Base-by-base conservation (phyloP, 2,797 vertebrate species). In the Scolopax rusticola region DNA sequence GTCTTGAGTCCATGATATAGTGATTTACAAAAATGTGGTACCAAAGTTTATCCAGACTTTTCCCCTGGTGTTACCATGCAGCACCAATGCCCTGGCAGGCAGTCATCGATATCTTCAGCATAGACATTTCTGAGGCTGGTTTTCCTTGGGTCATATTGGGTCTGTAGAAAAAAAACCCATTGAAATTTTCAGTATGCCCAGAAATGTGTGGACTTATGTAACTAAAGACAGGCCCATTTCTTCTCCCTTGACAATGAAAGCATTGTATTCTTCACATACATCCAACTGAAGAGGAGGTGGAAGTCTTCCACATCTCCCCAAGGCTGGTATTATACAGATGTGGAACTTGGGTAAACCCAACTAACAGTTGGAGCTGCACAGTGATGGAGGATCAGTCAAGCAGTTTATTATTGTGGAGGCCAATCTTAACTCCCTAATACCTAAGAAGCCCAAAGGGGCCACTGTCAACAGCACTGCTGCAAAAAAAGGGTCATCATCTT, bases 291-390 rank as follows among this genome's bases (percentile, higher is more conserved):
- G 27, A 74, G 32, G 8, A 43, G 7, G 1, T 33, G 45, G 15
- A 78, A 51, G 3, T 23, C 20, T 38, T 67, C 23, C 33, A 28
- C 19, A 21, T 12, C 24, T 50, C 48, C 48, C n/a, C 43, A 40
- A 28, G 30, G 24, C 13, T 74, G 6, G 8, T 38, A 8, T 13
- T 59, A 1, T 8, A 20, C 36, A 75, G 25, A 5, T 24, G 36
- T 75, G 27, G 40, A 73, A 24, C 18, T 77, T 63, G 24, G 3
- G 1, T 20, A 15, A 83, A 20, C 41, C 20, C n/a, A 82, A 8
- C n/a, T 47, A 47, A 14, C 9, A 32, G 1, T 5, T 2, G 0
- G 1, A 32, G 24, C 24, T 80, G 23, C 36, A 69, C 59, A 18
- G 8, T 21, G 48, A 12, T 47, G 41, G 45, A 64, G 13, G 32